Evolutionary conservation across 1,140 invertebrate genomes (phyloP).

Genomic region (Pristionchus pacificus): DNA sequence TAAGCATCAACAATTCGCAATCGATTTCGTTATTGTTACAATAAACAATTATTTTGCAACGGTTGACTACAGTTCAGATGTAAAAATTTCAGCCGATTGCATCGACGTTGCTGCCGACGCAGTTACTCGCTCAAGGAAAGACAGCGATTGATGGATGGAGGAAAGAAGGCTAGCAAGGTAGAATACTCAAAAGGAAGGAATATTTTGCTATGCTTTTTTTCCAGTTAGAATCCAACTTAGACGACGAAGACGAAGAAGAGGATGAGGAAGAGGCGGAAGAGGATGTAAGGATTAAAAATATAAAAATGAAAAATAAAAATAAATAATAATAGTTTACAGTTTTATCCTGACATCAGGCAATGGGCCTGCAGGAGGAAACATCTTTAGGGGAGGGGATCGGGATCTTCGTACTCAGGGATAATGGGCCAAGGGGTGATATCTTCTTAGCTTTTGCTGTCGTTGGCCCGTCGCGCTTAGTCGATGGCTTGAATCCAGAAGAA

Average conservation of each 20-base stretch:
- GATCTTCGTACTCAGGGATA: too few relatives aligned
- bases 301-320: neutral
- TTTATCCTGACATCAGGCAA: too few relatives aligned
- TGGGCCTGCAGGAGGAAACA: too few relatives aligned
- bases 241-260: conserved; percentile 2
- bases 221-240: conserved; percentile 7
- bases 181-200: neutral
- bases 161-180: neutral
- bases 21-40: too few relatives aligned
- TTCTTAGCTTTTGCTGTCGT: too few relatives aligned
- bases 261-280: conserved; percentile 9
- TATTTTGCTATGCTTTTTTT: neutral
- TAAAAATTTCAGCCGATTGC: too few relatives aligned
- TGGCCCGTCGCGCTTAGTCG: too few relatives aligned
- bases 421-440: neutral
- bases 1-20: too few relatives aligned
- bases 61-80: too few relatives aligned
- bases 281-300: neutral
- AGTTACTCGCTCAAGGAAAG: conserved; percentile 1
- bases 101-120: conserved; percentile 11
- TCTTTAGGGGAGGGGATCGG: too few relatives aligned
- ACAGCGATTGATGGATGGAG: conserved; percentile 3
- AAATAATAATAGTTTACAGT: neutral
- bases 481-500: too few relatives aligned
- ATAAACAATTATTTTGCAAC: too few relatives aligned